Conservation (phyloP, 1,140 invertebrate species). For the Pachyrhynchus sulphureomaculatus region DNA sequence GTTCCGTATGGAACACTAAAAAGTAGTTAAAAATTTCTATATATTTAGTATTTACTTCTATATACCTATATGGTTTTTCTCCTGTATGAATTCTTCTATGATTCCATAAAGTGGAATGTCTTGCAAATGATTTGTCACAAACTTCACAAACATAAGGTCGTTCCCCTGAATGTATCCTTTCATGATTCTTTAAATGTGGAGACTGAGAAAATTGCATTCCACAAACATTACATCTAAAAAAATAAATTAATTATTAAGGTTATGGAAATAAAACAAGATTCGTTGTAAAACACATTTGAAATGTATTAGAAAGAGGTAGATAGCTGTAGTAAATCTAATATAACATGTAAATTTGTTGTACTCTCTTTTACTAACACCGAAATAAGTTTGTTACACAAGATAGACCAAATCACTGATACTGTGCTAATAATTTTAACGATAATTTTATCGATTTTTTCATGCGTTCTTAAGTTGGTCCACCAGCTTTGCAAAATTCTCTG, state of each 20-base stretch:
- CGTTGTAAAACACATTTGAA: neutral
- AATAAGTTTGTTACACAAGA: too few relatives aligned
- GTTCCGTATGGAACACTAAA: too few relatives aligned
- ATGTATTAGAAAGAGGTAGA: neutral
- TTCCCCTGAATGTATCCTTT: conserved; percentile 87
- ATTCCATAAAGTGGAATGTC: conserved; percentile 85
- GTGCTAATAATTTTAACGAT: too few relatives aligned
- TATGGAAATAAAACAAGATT: neutral
- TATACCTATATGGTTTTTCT: conserved; percentile 75
- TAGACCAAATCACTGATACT: too few relatives aligned
- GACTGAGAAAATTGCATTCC: conserved; percentile 87
- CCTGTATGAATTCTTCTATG: conserved; percentile 93
- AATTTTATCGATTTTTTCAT: too few relatives aligned
- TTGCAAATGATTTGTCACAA: conserved; percentile 86
- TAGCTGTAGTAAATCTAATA: too few relatives aligned
- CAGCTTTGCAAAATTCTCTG: too few relatives aligned
- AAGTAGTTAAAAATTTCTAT: too few relatives aligned
- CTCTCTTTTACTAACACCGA: too few relatives aligned
- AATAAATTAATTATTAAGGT: neutral
- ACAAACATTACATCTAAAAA: conserved; percentile 72
- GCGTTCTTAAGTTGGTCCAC: too few relatives aligned
- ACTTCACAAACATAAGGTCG: conserved; percentile 84
- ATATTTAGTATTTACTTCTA: too few relatives aligned
- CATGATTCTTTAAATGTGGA: conserved; percentile 90
- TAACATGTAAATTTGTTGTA: too few relatives aligned